Base-by-base conservation (phyloP, 2,797 vertebrate genomes). In the Glyptemys insculpta region DNA sequence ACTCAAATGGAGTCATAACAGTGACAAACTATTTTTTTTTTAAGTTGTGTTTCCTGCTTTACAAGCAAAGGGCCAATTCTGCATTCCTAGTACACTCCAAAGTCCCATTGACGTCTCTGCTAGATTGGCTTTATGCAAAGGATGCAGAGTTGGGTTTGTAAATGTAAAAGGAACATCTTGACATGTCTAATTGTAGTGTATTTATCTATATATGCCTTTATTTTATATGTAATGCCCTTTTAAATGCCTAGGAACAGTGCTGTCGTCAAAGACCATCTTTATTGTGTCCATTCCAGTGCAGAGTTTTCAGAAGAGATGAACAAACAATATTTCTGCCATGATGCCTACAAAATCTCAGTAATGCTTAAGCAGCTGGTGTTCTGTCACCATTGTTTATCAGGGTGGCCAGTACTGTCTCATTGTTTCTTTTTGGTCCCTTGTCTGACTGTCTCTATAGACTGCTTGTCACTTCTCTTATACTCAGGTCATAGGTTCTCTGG, bases 181-280 rank as follows among this genome's bases (percentile, higher is more conserved):
- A 19, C 14, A 31, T 57, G 72, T 25, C 84, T 94, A 81, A 95
- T 90, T 94, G 62, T 86, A 93, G 94, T 95, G 82, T 89, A 95
- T 95, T 96, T 96, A 96, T 72, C 82, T 84, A 95, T 95, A 93
- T 91, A 57, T 88, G 76, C 52, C 52, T 95, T 93, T 94, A 72
- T 91, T 93, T 68, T 62, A 44, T 54, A 12, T 18, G 68, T 91
- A 94, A 91, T 90, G 53, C 78, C 11, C 91, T 82, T 91, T 88
- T 96, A 95, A 96, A 93, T 96, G 68, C 93, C 27, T 15, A 74
- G 21, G 18, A 19, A 57, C 23, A 62, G 11, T 53, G 19, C n/a
- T 89, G 87, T 23, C 52, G 79, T 49, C 34, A 34, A 91, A 95
- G 85, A n/a, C 57, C 84, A 41, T 14, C 8, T 85, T 95, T 68